Percentiles rank a stretch among this genome's conserved stretches.
phyloP scores from a whole-genome alignment of 2,113 vertebrate species.

The Cichladusa arquata region DNA sequence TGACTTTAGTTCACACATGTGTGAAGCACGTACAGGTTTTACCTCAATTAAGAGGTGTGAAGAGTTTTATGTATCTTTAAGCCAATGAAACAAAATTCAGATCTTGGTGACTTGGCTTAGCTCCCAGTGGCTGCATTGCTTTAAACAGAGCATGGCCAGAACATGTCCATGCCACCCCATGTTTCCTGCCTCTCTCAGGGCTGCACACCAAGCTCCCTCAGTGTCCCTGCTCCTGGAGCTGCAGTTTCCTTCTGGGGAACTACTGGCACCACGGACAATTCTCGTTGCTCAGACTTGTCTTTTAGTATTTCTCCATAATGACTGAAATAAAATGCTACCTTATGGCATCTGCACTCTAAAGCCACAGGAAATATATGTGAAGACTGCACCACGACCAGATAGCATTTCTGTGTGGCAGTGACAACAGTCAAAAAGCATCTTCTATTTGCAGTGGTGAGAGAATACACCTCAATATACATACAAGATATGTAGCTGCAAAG shows the following conservation, averaged over 20 bases:
- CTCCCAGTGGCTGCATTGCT: neutral
- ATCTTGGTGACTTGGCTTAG: neutral
- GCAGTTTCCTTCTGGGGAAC: neutral
- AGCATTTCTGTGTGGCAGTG: neutral
- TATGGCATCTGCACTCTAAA: neutral
- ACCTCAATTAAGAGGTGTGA: neutral
- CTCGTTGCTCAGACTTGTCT: neutral
- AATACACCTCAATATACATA: neutral
- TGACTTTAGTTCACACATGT: neutral
- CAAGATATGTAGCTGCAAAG: neutral
- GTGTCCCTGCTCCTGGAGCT: neutral
- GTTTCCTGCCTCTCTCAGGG: neutral
- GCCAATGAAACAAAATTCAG: neutral
- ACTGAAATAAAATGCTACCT: neutral
- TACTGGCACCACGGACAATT: neutral
- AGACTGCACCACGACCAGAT: rapidly evolving
- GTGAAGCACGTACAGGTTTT: neutral
- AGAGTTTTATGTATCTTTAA: neutral
- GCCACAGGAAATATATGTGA: neutral
- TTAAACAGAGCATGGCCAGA: neutral
- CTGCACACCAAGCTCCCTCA: neutral
- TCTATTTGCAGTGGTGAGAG: neutral
- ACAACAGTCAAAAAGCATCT: neutral
- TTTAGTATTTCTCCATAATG: neutral
- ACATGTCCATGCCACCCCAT: neutral